Base-by-base conservation (phyloP, 2,888 invertebrate genomes). In the Hirudinaria manillensis region DNA sequence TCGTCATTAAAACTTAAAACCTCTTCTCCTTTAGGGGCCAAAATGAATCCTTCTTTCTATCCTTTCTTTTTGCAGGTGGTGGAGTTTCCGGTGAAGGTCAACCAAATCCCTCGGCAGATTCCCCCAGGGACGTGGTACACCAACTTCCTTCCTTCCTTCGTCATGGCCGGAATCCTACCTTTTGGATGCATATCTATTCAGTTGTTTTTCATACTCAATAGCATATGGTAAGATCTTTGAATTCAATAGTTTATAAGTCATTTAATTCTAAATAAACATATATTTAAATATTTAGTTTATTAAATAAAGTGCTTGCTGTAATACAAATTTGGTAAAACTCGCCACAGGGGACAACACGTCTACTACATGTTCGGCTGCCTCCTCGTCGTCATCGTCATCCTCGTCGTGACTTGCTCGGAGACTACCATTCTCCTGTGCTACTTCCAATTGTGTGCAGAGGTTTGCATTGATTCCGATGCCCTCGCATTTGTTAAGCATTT, bases 311-410 rank as follows among this genome's bases (percentile, higher is more conserved):
- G 2, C 29, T 61, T n/a, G 29, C 19, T 61, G 1, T 2, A 27
- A 45, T 6, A 10, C 10, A 36, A 36, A 10, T 45, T 45, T 1
- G 10, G 24, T 61, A 61, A 61, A 56, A 24, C n/a, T n/a, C n/a
- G 36, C 83, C 86, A 24, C 83, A 89, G 90, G 89, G 89, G 90
- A 32, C 90, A 89, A 86, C 94, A 98, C 88, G 94, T 94, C 89
- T 99, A 99, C 87, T 99, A 99, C 89, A 99, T 99, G 98, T 99
- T 88, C 93, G 98, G 99, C 79, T 98, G 99, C 87, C 89, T 99
- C 80, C 95, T 98, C 87, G 89, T 99, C 81, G 98, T 99, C 74
- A 99, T 97, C 86, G 89, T 96, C 82, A 99, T 99, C 83, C 89
- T 99, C 79, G 91, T 97, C 80, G 94, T 99, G 83, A 99, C 98